Base-by-base conservation (phyloP, 2,797 vertebrate species). In the Philypnodon macrostomus region DNA sequence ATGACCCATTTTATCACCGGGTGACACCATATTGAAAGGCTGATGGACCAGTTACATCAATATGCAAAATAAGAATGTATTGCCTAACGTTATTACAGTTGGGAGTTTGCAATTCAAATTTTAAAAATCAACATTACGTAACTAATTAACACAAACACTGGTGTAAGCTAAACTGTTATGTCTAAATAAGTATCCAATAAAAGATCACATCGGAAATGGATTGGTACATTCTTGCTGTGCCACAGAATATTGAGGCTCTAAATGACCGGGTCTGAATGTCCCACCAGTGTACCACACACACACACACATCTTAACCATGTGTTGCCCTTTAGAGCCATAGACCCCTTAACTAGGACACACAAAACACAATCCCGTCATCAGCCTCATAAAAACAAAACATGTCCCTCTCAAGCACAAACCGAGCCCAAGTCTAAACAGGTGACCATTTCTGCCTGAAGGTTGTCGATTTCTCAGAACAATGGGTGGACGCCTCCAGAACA, bases 401-500 rank as follows among this genome's bases (percentile, higher is more conserved):
- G 31, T 10, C 16, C 31, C 5, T 1, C 23, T 37, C 18, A 21
- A 45, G 29, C 30, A 36, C 6, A 3, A 70, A 41, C 36, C 5
- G 27, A 8, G 10, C 11, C 23, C 29, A 17, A 47, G 45, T 7
- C 26, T 35, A 49, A 64, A 59, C 19, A 13, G 1, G 2, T n/a
- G 11, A 30, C 21, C 3, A n/a, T 29, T 33, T 30, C 7, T 33
- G 17, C 3, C 15, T 7, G 17, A 13, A 33, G 5, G 21, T n/a
- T 24, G 40, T 27, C 15, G 8, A 29, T 42, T 8, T 21, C 17
- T 39, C 36, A 33, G 7, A 29, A 35, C 37, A 6, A 53, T 36
- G 11, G 33, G 27, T 5, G 11, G 38, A 53, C 48, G 30, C 41
- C 27, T 55, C 52, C 45, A 45, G n/a, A 17, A 56, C 62, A n/a